Conservation (phyloP, 53 echinoderm and acorn worm genomes). For the Holothuria scabra region DNA sequence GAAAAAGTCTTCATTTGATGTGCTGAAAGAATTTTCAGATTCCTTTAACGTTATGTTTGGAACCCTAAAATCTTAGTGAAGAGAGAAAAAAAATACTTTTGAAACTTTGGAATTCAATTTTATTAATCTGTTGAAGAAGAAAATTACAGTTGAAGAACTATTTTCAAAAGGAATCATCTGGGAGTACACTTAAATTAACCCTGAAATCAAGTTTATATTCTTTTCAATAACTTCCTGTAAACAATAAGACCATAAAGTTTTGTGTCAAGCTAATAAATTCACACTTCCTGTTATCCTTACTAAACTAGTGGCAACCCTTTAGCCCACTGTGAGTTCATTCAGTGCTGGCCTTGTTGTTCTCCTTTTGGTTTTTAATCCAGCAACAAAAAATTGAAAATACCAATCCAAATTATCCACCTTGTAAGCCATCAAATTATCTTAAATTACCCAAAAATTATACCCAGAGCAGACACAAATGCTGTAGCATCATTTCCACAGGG, state of each 20-base stretch:
- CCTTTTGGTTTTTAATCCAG: not conserved
- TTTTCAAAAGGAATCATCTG: too few species aligned
- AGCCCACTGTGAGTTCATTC: not conserved
- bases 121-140: too few species aligned
- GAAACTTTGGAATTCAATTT: too few species aligned
- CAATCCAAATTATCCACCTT: conserved; percentile 20
- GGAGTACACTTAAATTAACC: too few species aligned
- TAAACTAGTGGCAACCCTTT: not conserved
- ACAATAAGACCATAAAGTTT: conserved; percentile 11
- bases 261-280: conserved; percentile 32
- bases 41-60: too few species aligned
- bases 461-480: conserved; percentile 42
- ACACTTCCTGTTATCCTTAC: conserved; percentile 4
- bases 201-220: too few species aligned
- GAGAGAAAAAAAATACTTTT: too few species aligned
- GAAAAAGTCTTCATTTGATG: too few species aligned
- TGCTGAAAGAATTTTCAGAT: too few species aligned
- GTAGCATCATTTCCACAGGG: conserved; percentile 32
- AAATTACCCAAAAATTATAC: conserved; percentile 43
- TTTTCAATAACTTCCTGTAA: too few species aligned
- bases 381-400: conserved; percentile 8
- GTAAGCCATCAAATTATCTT: conserved; percentile 38
- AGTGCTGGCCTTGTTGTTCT: not conserved
- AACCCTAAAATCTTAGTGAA: too few species aligned
- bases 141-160: too few species aligned